Base-by-base conservation (phyloP, 2,797 vertebrate species). In the Cichlasoma orientale region DNA sequence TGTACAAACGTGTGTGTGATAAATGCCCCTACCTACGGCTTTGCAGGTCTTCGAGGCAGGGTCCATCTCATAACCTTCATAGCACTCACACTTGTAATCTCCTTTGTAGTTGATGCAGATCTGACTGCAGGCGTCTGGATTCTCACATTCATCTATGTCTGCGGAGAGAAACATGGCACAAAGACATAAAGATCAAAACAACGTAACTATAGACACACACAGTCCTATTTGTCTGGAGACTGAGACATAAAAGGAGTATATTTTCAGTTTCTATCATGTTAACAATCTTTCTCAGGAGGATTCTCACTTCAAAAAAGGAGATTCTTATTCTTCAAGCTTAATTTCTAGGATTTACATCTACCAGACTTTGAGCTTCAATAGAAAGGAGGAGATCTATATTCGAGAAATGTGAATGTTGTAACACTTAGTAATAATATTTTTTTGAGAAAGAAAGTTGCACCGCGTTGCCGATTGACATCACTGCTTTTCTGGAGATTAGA, bases 31-130 rank as follows among this genome's bases (percentile, higher is more conserved):
- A 99, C 98, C 98, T 63, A 97, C 97, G 14, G 98, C 98, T 91
- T 99, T 99, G 96, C 98, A 99, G 90, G 96, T 97, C 95, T 97
- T 98, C 75, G 97, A 97, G 82, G 96, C 94, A 0, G 96, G 95
- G 94, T 99, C 98, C 97, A 99, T 98, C 95, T 99, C 97, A 0
- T 98, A 99, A 86, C 98, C 98, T 81, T 98, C 96, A 76, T 97
- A 97, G 91, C 98, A 99, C 89, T 99, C 98, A 2, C 98, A 99
- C 94, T 99, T 99, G 88, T 97, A 98, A 94, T 98, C 97, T 41
- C 98, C 98, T 94, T 99, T 99, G 94, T 98, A 98, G 94, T 99
- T 99, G 95, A 99, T 96, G 92, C 98, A 99, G 94, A 98, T 97
- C 93, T 99, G 98, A 94, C 98, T 99, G 96, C 98, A 99, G 87